Conservation (phyloP, 2,113 vertebrate genomes). For the Cnemophilus loriae region DNA sequence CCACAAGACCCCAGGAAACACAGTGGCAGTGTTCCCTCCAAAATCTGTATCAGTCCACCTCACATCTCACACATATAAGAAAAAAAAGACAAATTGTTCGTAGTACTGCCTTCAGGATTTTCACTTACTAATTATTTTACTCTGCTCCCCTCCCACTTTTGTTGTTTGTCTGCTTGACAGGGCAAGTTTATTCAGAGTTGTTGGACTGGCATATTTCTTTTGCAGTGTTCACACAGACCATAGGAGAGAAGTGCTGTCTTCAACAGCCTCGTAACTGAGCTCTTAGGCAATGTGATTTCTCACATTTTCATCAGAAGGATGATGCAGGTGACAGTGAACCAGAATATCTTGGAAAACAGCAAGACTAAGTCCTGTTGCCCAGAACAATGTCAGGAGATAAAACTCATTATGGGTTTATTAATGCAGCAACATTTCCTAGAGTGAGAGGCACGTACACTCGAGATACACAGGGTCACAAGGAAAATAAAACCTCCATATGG, state of each 20-base stretch:
- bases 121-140: background rate
- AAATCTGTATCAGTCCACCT: background rate
- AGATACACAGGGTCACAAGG: background rate
- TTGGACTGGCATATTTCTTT: background rate
- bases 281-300: background rate
- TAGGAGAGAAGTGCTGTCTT: background rate
- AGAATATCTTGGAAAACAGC: background rate
- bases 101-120: background rate
- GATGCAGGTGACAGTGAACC: background rate
- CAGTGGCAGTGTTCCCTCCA: background rate
- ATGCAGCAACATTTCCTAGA: background rate
- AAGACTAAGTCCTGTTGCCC: background rate
- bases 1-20: background rate
- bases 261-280: background rate
- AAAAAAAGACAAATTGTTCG: background rate
- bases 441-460: background rate
- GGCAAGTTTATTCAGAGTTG: background rate
- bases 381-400: background rate
- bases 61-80: accelerated
- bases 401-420: background rate
- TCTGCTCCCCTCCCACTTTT: background rate
- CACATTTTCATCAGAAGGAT: background rate
- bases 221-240: accelerated
- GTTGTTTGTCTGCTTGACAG: background rate
- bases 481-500: background rate